phyloP scores from a whole-genome alignment of 2,797 vertebrate species.

The Halcyon smyrnensis region DNA sequence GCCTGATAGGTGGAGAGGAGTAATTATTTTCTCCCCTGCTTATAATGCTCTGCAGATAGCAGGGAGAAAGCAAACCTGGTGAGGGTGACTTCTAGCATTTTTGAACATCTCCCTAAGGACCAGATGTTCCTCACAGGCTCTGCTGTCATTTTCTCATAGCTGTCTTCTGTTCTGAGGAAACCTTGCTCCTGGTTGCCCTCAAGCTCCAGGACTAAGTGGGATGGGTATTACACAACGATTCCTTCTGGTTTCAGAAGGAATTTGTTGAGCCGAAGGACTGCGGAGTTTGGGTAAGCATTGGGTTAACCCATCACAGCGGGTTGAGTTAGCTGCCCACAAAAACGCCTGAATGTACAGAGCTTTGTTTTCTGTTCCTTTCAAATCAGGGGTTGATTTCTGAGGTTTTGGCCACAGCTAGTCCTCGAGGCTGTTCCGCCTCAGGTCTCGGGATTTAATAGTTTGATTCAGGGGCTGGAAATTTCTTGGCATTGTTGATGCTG shows the following conservation, averaged over 20 bases:
- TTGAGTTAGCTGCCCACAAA: not conserved
- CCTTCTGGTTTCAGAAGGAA: not conserved
- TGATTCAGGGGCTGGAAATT: not conserved
- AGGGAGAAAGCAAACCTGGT: not conserved
- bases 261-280: not conserved
- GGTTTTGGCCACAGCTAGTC: not conserved
- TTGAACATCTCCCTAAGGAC: not conserved
- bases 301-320: not conserved
- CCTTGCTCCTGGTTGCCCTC: not conserved
- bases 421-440: conserved; percentile 11
- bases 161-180: not conserved
- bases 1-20: not conserved
- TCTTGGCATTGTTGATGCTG: not conserved
- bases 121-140: not conserved
- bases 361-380: not conserved
- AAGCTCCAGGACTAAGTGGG: not conserved
- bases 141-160: not conserved
- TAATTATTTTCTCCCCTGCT: conserved; percentile 15
- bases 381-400: conserved; percentile 51
- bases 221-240: not conserved
- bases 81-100: not conserved
- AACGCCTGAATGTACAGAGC: not conserved
- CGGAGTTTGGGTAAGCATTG: not conserved
- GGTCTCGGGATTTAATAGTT: conserved; percentile 10
- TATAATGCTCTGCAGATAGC: not conserved